These are phyloP conservation scores for Sebastes schlegelii DNA, from an alignment of 2,113 vertebrate genomes.

Conservation along the genomic window DNA sequence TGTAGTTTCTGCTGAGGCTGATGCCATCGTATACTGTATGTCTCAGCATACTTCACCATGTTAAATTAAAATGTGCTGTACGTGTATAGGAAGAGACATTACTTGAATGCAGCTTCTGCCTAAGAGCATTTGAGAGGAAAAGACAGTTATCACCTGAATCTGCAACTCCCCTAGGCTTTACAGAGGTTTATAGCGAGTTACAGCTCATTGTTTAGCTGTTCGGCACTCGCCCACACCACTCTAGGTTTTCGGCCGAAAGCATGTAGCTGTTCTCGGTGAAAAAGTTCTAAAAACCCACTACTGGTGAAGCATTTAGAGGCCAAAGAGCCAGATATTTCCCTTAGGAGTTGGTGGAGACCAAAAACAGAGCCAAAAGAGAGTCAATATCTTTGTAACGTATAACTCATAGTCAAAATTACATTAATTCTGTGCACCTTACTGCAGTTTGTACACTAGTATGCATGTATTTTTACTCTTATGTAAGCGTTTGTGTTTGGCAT, in stretches of 20 bases:
- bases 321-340: not conserved
- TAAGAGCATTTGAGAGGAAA: not conserved
- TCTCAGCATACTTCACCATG: not conserved
- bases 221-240: not conserved
- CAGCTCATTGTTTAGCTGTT: not conserved
- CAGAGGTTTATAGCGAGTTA: too few species aligned
- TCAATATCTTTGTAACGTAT: too few species aligned
- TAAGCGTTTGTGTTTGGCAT: too few species aligned
- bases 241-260: not conserved
- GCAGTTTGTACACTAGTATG: too few species aligned
- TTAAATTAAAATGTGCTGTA: not conserved
- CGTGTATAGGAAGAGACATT: not conserved
- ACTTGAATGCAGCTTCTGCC: not conserved
- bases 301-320: not conserved
- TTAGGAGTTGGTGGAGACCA: not conserved
- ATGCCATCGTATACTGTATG: not conserved
- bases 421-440: too few species aligned
- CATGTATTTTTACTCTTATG: too few species aligned
- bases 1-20: slow-evolving; percentile 6
- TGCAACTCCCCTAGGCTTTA: not conserved
- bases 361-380: not conserved
- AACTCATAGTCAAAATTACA: too few species aligned
- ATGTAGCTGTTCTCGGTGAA: not conserved
- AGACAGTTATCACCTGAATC: not conserved
- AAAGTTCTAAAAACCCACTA: not conserved